Evolutionary conservation across 1,140 invertebrate species (phyloP), one percentile per base, ranked within the genome.

Genomic region (Lasioglossum albipes): DNA sequence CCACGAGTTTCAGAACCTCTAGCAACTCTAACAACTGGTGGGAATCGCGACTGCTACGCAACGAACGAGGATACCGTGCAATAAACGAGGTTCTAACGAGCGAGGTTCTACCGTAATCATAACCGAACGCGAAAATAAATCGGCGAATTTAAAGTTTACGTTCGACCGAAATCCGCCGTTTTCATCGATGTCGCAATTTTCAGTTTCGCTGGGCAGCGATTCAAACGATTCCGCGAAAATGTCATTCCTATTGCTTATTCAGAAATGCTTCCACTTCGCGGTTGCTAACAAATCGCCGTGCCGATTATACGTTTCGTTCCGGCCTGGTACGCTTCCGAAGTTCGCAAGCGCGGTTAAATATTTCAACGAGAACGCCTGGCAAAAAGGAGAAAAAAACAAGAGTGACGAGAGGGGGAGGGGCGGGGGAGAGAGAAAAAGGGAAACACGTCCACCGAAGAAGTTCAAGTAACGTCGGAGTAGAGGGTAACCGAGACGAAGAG

Each of bases 261-360:
- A 42, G 12, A 81, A 74, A 71, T 78, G 81, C 59, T n/a, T 16
- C 49, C 31, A 20, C 10, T 4, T 10, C 52, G n/a, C 22, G 13
- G n/a, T 49, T 72, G 31, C 62, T 81, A 84, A 82, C 84, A 75
- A 85, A 74, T 85, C 84, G 42, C 49, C 57, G 36, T 13, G 67
- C 61, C 74, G 84, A 85, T 75, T 75, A 65, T 52, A 67, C 72
- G 57, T 82, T 62, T 82, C 64, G 57, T 62, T 74, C 12, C 41
- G 42, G 16, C 16, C 22, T 22, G 68, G 76, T 61, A 27, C 45
- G 7, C 42, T 49, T 83, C 31, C 52, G 49, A 86, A 86, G 75
- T 86, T 41, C 61, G 20, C 61, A n/a, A n/a, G 20, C 2, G 2
- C 52, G 62, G 84, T 86, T 86, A 86, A 86, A 86, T 86, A 86